phyloP scores from a whole-genome alignment of 2,888 invertebrate genomes.

The Parnassius mnemosyne region DNA sequence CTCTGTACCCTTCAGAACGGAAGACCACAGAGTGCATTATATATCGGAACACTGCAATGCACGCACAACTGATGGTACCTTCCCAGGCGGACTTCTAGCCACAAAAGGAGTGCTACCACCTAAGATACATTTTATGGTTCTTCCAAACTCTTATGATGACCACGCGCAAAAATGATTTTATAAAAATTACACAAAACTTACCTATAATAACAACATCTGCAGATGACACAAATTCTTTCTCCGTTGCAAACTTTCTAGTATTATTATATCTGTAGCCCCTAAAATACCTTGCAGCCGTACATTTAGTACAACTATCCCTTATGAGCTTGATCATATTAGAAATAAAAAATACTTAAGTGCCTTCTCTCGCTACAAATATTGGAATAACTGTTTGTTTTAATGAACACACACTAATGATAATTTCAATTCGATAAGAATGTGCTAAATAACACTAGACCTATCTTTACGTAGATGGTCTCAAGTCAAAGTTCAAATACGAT shows the following conservation, averaged over 20 bases:
- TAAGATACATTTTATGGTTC: too few relatives aligned
- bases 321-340: slow-evolving; percentile 62
- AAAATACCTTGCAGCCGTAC: slow-evolving; percentile 50
- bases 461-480: slow-evolving; percentile 28
- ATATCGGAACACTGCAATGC: too few relatives aligned
- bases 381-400: slow-evolving; percentile 13
- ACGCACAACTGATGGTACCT: too few relatives aligned
- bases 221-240: slow-evolving; percentile 62
- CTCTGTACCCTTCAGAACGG: too few relatives aligned
- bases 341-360: slow-evolving; percentile 25
- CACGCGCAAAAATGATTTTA: too few relatives aligned
- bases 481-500: slow-evolving; percentile 39
- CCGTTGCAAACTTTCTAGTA: slow-evolving; percentile 44
- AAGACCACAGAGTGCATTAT: too few relatives aligned
- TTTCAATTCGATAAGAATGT: slow-evolving; percentile 10
- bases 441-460: slow-evolving; percentile 24
- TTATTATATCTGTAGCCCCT: slow-evolving; percentile 41
- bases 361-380: neutral
- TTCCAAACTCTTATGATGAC: too few relatives aligned
- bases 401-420: slow-evolving; percentile 18
- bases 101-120: too few relatives aligned
- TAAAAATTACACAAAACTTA: slow-evolving; percentile 49
- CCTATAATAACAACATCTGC: slow-evolving; percentile 91
- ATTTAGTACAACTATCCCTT: slow-evolving; percentile 46
- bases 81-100: too few relatives aligned